A percentile compares a stretch with the other conserved stretches of the same genome.
Conservation (phyloP, 1,140 invertebrate genomes). For the Drosophila hydei region DNA sequence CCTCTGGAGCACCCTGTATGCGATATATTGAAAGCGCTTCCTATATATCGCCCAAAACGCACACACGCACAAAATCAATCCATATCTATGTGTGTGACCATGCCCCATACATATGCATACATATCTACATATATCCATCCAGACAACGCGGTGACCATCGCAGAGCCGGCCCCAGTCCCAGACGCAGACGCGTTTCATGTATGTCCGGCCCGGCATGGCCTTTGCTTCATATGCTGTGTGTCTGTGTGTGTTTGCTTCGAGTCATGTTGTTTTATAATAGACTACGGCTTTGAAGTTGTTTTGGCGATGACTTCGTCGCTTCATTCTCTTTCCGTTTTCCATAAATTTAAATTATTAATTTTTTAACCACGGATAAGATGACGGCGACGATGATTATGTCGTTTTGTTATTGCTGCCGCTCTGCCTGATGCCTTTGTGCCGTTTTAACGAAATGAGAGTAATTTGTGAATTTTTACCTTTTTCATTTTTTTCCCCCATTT, state of each 20-base stretch:
- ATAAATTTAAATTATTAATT: slow-evolving; percentile 82
- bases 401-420: slow-evolving; percentile 74
- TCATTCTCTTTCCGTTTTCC: slow-evolving; percentile 79
- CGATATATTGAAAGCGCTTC: slow-evolving; percentile 12
- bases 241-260: slow-evolving; percentile 46
- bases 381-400: slow-evolving; percentile 79
- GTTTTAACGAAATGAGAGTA: slow-evolving; percentile 80
- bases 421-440: slow-evolving; percentile 61
- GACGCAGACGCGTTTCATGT: slow-evolving; percentile 34
- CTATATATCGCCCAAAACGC: slow-evolving; percentile 37
- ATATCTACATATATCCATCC: slow-evolving; percentile 12
- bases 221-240: slow-evolving; percentile 29
- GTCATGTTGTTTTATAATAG: slow-evolving; percentile 78
- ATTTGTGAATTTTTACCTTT: slow-evolving; percentile 77
- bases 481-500: slow-evolving; percentile 42
- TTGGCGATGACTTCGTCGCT: slow-evolving; percentile 79
- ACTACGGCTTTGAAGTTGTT: slow-evolving; percentile 74
- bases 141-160: slow-evolving; percentile 39
- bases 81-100: slow-evolving; percentile 11
- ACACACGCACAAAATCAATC: slow-evolving; percentile 50
- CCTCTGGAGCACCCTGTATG: slow-evolving; percentile 24
- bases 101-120: slow-evolving; percentile 4
- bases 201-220: slow-evolving; percentile 31
- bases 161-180: slow-evolving; percentile 24
- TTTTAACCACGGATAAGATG: slow-evolving; percentile 79